phyloP scores from a whole-genome alignment of 2,888 invertebrate genomes.

The Neria commutata region DNA sequence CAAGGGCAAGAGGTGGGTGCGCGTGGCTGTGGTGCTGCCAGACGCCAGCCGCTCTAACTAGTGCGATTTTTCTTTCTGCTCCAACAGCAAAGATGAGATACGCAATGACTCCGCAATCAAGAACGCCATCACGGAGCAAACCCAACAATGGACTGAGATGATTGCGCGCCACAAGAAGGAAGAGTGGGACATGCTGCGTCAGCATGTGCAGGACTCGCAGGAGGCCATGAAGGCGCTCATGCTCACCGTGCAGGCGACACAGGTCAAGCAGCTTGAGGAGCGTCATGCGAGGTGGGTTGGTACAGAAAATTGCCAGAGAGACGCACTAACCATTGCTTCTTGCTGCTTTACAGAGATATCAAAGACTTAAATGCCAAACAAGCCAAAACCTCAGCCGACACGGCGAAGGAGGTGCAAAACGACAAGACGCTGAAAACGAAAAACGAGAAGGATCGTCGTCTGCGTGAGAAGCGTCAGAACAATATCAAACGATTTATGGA shows the following conservation, averaged over 20 bases:
- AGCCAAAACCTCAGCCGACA: constrained; percentile 96
- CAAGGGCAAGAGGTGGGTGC: constrained; percentile 89
- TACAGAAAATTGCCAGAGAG: not conserved
- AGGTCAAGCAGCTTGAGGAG: constrained; percentile 87
- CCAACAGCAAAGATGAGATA: constrained; percentile 79
- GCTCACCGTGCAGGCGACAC: constrained; percentile 79
- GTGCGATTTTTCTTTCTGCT: too few relatives aligned
- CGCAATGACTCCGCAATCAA: constrained; percentile 79
- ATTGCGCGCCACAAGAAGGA: constrained; percentile 82
- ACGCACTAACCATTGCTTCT: not conserved
- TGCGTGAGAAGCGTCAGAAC: constrained; percentile 95
- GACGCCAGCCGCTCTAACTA: too few relatives aligned
- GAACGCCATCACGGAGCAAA: constrained; percentile 89
- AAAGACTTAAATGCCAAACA: constrained; percentile 95
- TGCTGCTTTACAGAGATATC: constrained; percentile 71
- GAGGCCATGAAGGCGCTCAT: constrained; percentile 76
- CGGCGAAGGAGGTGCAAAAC: constrained; percentile 91
- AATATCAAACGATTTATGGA: constrained; percentile 98
- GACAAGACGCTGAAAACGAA: constrained; percentile 97
- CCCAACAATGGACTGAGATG: constrained; percentile 92
- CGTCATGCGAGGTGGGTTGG: constrained; percentile 73
- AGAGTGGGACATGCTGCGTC: constrained; percentile 80
- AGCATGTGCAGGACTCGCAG: constrained; percentile 84
- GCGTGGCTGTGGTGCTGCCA: too few relatives aligned
- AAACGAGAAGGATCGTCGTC: constrained; percentile 92